Percentiles rank a stretch among this genome's conserved stretches.
These are phyloP conservation scores for Cottus gobio DNA, from an alignment of 2,113 vertebrate species.

Conservation along the genomic window DNA sequence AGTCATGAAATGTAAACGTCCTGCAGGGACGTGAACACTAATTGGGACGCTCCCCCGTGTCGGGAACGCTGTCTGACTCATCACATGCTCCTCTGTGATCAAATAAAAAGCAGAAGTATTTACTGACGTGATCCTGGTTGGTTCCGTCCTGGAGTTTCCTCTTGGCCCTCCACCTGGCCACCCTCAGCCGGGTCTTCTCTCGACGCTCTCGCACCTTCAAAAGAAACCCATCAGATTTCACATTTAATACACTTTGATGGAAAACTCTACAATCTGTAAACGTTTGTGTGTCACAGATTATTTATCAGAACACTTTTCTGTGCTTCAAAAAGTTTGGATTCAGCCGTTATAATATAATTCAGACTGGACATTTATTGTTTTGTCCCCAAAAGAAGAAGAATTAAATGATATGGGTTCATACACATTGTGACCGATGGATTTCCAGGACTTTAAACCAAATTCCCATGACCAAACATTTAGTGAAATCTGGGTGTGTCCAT, in stretches of 20 bases:
- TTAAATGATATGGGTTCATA: too few relatives aligned
- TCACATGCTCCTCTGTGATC: too few relatives aligned
- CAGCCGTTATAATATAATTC: neutral
- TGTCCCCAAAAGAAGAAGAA: neutral
- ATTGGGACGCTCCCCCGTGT: neutral
- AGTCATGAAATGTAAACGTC: too few relatives aligned
- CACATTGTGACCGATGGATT: too few relatives aligned
- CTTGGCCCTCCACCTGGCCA: slow-evolving; percentile 77
- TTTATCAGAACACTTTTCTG: neutral
- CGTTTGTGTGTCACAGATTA: too few relatives aligned
- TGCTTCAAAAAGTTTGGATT: neutral
- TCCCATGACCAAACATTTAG: too few relatives aligned
- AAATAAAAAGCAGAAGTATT: too few relatives aligned
- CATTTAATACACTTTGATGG: neutral
- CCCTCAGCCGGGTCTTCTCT: slow-evolving; percentile 77
- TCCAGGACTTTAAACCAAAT: too few relatives aligned
- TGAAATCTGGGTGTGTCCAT: too few relatives aligned
- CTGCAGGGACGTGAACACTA: too few relatives aligned
- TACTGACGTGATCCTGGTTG: slow-evolving; percentile 64
- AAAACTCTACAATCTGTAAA: too few relatives aligned
- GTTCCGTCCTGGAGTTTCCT: slow-evolving; percentile 76
- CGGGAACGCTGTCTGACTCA: too few relatives aligned
- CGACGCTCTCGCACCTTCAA: slow-evolving; percentile 72
- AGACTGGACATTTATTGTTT: neutral
- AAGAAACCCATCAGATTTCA: neutral